Evolutionary conservation across 23 tunicate genomes (phyloP).

Genomic region (Trididemnum nubilum): DNA sequence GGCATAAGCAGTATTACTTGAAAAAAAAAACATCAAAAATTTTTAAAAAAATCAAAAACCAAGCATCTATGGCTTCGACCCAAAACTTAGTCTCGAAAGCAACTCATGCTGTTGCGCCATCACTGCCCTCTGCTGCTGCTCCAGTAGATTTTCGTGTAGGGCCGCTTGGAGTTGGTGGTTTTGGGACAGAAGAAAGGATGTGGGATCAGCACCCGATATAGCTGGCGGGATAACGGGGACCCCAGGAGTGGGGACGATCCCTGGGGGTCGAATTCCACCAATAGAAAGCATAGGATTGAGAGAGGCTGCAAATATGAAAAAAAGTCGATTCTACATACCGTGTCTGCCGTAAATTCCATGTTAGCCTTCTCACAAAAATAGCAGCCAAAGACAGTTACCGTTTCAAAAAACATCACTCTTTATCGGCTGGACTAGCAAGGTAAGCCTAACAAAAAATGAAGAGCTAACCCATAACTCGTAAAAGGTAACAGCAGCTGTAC

Average conservation of each 20-base stretch:
- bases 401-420: no score
- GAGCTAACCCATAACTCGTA: no score
- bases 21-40: no score
- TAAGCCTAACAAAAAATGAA: no score
- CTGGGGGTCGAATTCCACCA: conserved; percentile 53
- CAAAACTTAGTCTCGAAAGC: conserved; percentile 3
- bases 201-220: conserved; percentile 24
- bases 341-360: not conserved
- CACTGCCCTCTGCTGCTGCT: conserved; percentile 37
- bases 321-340: no score
- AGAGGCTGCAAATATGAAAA: conserved; percentile 46
- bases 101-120: conserved; percentile 34
- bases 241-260: conserved; percentile 31
- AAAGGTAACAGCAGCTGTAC: no score
- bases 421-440: no score
- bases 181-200: conserved; percentile 34
- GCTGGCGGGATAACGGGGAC: conserved; percentile 45
- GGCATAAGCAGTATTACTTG: no score
- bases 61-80: no score
- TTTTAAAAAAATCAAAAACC: no score
- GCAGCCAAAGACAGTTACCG: no score
- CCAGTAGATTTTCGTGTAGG: conserved; percentile 59
- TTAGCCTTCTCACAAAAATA: not conserved
- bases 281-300: conserved; percentile 57
- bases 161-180: conserved; percentile 79